Conservation (phyloP, 2,113 vertebrate genomes). For the Phrynosoma platyrhinos region DNA sequence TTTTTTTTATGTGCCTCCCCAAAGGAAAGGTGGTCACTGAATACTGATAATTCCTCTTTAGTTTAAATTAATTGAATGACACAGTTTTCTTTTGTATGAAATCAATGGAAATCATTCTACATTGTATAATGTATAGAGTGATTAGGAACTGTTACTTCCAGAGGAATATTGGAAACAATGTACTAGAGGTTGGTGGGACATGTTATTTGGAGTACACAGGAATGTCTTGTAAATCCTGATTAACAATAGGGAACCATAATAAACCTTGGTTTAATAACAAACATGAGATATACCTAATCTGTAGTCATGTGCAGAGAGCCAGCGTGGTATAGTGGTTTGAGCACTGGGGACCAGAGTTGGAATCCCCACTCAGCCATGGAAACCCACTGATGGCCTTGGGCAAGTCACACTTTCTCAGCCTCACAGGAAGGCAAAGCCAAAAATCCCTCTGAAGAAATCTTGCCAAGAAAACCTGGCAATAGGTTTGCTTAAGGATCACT, state of each 20-base stretch:
- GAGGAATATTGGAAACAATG: conserved; percentile 63
- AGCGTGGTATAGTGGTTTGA: too few relatives aligned
- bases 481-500: too few relatives aligned
- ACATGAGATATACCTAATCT: conserved; percentile 43
- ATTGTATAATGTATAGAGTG: conserved; percentile 32
- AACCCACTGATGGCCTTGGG: too few relatives aligned
- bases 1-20: conserved; percentile 63
- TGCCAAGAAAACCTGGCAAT: too few relatives aligned
- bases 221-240: conserved; percentile 23
- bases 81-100: conserved; percentile 61
- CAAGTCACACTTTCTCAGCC: too few relatives aligned
- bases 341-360: too few relatives aligned
- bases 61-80: conserved; percentile 77
- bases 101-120: conserved; percentile 68
- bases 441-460: too few relatives aligned
- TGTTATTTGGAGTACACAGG: conserved; percentile 5
- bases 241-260: neutral
- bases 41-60: conserved; percentile 69
- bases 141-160: conserved; percentile 58
- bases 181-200: conserved; percentile 45
- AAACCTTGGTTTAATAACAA: conserved; percentile 22
- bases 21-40: conserved; percentile 67
- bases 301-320: too few relatives aligned
- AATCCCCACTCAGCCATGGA: too few relatives aligned
- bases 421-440: too few relatives aligned